These are phyloP conservation scores for Riptortus pedestris DNA, from an alignment of 1,140 invertebrate genomes.

Conservation along the genomic window DNA sequence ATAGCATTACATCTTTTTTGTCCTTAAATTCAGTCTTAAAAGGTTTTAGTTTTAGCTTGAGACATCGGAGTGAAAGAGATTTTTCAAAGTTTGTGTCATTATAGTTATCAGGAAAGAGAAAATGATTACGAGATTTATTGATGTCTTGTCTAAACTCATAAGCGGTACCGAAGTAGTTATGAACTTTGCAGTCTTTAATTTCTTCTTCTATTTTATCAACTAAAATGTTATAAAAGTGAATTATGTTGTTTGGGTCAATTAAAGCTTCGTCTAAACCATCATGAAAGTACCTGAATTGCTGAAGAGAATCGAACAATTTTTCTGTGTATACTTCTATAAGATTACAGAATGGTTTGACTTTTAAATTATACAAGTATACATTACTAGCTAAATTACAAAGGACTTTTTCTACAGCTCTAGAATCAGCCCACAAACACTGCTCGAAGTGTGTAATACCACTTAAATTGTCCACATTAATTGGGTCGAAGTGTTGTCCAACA, in stretches of 20 bases:
- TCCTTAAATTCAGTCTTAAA: conserved; percentile 6
- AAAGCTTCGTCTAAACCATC: conserved; percentile 6
- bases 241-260: conserved; percentile 19
- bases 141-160: conserved; percentile 20
- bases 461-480: background rate
- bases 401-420: background rate
- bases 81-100: background rate
- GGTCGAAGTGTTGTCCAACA: conserved; percentile 1
- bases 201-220: conserved; percentile 20
- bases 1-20: background rate
- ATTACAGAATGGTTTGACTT: conserved; percentile 16
- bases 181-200: conserved; percentile 6
- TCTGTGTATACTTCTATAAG: conserved; percentile 14
- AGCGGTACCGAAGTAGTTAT: conserved; percentile 21
- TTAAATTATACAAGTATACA: conserved; percentile 12
- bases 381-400: conserved; percentile 14
- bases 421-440: background rate
- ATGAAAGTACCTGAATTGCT: conserved; percentile 20
- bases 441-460: conserved; percentile 1
- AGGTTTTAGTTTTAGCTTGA: background rate
- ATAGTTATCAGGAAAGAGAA: conserved; percentile 9
- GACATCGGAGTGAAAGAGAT: background rate
- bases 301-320: conserved; percentile 25
- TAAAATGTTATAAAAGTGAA: conserved; percentile 23
- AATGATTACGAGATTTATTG: background rate